These are phyloP conservation scores for Elysia crispata DNA, from an alignment of 2,888 invertebrate genomes.

Conservation along the genomic window DNA sequence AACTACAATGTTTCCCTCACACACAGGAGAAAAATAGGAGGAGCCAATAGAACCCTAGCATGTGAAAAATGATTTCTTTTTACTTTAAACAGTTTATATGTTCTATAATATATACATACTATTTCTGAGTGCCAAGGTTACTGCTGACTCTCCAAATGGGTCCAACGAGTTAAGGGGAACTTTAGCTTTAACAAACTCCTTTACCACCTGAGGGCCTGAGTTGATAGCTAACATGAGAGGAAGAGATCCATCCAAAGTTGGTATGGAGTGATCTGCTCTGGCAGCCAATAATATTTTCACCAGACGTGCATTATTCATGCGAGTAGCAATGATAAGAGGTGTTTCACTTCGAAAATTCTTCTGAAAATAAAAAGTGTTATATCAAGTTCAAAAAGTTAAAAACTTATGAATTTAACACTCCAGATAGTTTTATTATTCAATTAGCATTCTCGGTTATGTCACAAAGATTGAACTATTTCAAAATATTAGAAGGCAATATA, in stretches of 20 bases:
- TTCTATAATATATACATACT: slow-evolving; percentile 53
- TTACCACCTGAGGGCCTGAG: slow-evolving; percentile 55
- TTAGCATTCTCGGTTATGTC: too few species aligned
- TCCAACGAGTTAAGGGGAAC: slow-evolving; percentile 59
- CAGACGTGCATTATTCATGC: slow-evolving; percentile 55
- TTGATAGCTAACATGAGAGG: slow-evolving; percentile 62
- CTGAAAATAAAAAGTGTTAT: slow-evolving; percentile 17
- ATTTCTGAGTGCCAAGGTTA: slow-evolving; percentile 63
- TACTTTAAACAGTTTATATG: not conserved
- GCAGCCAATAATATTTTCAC: slow-evolving; percentile 60
- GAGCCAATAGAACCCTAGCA: too few species aligned
- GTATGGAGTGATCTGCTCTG: slow-evolving; percentile 63
- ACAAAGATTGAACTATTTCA: too few species aligned
- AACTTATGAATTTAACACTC: too few species aligned
- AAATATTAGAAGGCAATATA: too few species aligned
- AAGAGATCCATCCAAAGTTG: slow-evolving; percentile 52
- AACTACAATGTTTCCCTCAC: not conserved
- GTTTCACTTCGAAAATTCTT: slow-evolving; percentile 55
- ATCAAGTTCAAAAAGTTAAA: too few species aligned
- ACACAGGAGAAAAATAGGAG: too few species aligned
- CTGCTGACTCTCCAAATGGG: slow-evolving; percentile 59
- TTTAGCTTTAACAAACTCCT: slow-evolving; percentile 43
- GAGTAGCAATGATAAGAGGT: slow-evolving; percentile 55
- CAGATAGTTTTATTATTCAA: too few species aligned
- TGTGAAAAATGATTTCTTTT: too few species aligned